Conservation (phyloP, 2,113 vertebrate species). For the Kryptolebias marmoratus region DNA sequence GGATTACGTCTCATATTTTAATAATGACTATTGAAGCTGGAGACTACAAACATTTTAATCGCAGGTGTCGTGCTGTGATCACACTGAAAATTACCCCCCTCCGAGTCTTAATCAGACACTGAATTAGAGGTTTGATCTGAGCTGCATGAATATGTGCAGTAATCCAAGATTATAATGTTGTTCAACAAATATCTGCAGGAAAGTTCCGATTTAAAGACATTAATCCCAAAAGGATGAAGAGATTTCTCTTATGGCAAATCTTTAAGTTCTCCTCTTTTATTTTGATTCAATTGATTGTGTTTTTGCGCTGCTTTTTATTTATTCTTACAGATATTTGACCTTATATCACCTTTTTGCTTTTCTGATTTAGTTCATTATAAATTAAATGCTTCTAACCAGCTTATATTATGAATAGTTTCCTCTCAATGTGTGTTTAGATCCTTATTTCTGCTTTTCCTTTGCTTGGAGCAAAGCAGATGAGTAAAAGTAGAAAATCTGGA, state of each 20-base stretch:
- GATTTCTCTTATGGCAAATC: too few relatives aligned
- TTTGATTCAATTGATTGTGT: too few relatives aligned
- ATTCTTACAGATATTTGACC: too few relatives aligned
- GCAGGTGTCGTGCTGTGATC: conserved; percentile 44
- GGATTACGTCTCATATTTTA: conserved; percentile 44
- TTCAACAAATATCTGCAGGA: conserved; percentile 12
- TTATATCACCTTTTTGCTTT: too few relatives aligned
- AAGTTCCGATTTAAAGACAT: neutral
- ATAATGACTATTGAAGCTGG: conserved; percentile 7
- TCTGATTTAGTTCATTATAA: too few relatives aligned
- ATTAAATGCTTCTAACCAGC: too few relatives aligned
- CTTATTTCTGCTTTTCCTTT: neutral
- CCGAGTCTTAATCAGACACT: conserved; percentile 39
- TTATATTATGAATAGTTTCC: too few relatives aligned
- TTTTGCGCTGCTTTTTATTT: too few relatives aligned
- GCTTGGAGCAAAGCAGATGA: neutral
- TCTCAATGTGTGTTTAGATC: too few relatives aligned
- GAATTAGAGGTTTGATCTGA: conserved; percentile 35
- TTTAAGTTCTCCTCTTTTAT: too few relatives aligned
- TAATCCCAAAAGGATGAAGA: neutral
- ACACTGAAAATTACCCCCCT: conserved; percentile 17
- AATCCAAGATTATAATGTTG: conserved; percentile 46
- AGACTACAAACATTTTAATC: conserved; percentile 35
- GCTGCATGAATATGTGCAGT: conserved; percentile 21
- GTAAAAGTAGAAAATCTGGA: neutral